Conservation (phyloP, 2,797 vertebrate species). For the Bradypodion pumilum region DNA sequence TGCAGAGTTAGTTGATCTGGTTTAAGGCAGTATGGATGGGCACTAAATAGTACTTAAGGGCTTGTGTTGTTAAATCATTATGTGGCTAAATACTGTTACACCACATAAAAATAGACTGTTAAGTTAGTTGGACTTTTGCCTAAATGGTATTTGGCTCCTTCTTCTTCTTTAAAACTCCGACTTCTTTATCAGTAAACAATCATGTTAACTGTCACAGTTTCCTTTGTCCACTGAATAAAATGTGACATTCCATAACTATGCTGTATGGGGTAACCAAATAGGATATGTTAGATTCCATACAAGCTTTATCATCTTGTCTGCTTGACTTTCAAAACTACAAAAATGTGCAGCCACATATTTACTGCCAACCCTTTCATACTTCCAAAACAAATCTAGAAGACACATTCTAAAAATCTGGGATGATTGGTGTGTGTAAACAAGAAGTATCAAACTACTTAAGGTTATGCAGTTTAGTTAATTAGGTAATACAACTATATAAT, state of each 20-base stretch:
- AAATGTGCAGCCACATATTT: not conserved
- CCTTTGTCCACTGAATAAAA: not conserved
- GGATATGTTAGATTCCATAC: not conserved
- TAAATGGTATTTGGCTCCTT: not conserved
- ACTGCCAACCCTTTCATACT: not conserved
- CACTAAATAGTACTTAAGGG: not conserved
- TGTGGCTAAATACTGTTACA: not conserved
- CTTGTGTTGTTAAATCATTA: constrained; percentile 4
- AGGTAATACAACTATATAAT: not conserved
- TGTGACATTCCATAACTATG: not conserved
- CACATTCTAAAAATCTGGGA: not conserved
- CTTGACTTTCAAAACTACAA: not conserved
- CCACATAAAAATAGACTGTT: not conserved
- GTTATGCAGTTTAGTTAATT: not conserved
- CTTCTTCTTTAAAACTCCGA: not conserved
- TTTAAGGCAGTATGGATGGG: not conserved
- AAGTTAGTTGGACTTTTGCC: not conserved
- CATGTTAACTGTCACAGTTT: not conserved
- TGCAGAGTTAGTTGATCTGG: not conserved
- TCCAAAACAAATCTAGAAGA: not conserved
- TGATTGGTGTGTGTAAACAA: not conserved
- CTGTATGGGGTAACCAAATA: not conserved
- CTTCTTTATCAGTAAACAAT: not conserved
- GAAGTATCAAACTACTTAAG: not conserved
- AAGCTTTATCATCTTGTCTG: not conserved